phyloP scores from a whole-genome alignment of 2,113 vertebrate species.

The Psophia crepitans region DNA sequence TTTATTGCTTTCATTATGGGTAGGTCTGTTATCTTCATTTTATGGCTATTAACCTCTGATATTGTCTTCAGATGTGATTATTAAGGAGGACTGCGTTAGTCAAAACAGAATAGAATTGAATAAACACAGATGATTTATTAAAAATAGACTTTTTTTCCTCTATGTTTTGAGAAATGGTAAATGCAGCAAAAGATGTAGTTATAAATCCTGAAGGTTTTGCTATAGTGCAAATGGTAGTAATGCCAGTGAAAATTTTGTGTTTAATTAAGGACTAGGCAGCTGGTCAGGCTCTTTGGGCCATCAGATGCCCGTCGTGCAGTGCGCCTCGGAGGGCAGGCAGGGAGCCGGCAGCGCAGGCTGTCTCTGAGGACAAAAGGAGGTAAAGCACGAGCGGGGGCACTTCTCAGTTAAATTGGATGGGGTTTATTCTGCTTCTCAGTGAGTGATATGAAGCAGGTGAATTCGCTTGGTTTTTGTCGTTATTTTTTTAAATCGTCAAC shows the following conservation, averaged over 20 bases:
- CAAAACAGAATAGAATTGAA: not conserved
- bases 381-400: rapidly evolving
- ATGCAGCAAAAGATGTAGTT: not conserved
- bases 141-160: not conserved
- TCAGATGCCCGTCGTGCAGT: rapidly evolving
- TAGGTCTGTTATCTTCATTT: not conserved
- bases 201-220: not conserved
- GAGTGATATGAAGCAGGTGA: not conserved
- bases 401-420: not conserved
- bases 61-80: not conserved
- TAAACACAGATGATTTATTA: not conserved
- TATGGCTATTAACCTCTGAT: not conserved
- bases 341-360: not conserved
- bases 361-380: not conserved
- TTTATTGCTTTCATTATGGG: conserved; percentile 15
- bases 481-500: not conserved
- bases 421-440: not conserved
- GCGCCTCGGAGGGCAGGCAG: not conserved
- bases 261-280: not conserved
- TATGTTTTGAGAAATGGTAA: not conserved
- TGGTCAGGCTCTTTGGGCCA: not conserved
- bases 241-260: not conserved
- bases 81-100: not conserved
- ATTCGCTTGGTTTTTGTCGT: not conserved
- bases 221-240: not conserved